These are phyloP conservation scores for Drosophila pseudotalamancana DNA, from an alignment of 2,888 invertebrate species.

Conservation along the genomic window DNA sequence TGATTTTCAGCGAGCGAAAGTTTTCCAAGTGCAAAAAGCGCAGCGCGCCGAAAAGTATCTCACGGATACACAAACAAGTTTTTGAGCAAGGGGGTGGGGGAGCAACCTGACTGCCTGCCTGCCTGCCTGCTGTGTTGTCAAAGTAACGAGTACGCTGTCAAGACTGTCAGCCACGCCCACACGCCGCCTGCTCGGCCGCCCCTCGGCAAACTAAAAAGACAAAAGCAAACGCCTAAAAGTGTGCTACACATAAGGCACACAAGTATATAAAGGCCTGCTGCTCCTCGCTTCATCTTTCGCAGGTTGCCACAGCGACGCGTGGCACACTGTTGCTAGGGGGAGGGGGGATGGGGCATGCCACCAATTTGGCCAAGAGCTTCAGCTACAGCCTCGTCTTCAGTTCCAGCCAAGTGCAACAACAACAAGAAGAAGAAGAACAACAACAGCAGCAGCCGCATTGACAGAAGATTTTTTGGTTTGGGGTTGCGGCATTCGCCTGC, in stretches of 20 bases:
- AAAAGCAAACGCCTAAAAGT: slow-evolving; percentile 75
- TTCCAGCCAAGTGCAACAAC: slow-evolving; percentile 67
- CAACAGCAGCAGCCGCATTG: slow-evolving; percentile 41
- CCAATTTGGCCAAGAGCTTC: slow-evolving; percentile 55
- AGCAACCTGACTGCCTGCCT: neutral
- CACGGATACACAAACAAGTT: slow-evolving; percentile 60
- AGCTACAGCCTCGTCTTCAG: slow-evolving; percentile 35
- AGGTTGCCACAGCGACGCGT: slow-evolving; percentile 43
- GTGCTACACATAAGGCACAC: slow-evolving; percentile 68
- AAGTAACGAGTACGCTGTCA: slow-evolving; percentile 78
- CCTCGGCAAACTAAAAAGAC: slow-evolving; percentile 66
- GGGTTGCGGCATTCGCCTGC: slow-evolving; percentile 34
- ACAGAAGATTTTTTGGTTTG: slow-evolving; percentile 52
- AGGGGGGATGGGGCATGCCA: slow-evolving; percentile 42
- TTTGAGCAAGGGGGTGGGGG: slow-evolving; percentile 8
- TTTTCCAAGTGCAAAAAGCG: slow-evolving; percentile 60
- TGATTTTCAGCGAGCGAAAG: slow-evolving; percentile 69
- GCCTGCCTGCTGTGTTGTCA: slow-evolving; percentile 58
- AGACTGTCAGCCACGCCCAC: slow-evolving; percentile 63
- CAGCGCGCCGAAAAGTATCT: slow-evolving; percentile 68
- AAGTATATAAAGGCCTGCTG: slow-evolving; percentile 66
- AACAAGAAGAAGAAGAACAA: slow-evolving; percentile 35
- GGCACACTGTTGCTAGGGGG: no score
- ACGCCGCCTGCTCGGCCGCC: slow-evolving; percentile 5
- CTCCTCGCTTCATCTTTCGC: slow-evolving; percentile 35